Evolutionary conservation across 2,888 invertebrate genomes (phyloP).

Genomic region (Colletes collaris): DNA sequence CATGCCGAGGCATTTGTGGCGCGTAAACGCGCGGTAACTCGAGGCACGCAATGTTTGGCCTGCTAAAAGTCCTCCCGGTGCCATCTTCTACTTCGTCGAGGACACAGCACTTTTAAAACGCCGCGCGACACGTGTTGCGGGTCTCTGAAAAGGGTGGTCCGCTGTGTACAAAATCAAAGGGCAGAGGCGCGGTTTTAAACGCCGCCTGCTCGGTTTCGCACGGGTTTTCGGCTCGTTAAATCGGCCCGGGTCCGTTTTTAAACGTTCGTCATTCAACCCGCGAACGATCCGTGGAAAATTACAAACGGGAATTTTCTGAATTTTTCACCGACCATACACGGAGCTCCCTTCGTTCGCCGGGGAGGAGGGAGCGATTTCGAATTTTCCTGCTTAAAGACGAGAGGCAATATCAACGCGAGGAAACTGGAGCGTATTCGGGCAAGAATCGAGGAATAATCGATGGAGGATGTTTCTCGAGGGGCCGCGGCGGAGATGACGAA

Average conservation of each 20-base stretch:
- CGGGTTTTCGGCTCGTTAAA: constrained; percentile 60
- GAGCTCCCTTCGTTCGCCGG: constrained; percentile 3
- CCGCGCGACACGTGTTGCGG: constrained; percentile 53
- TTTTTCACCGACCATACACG: neutral
- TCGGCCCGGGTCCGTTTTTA: constrained; percentile 18
- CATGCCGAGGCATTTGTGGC: constrained; percentile 51
- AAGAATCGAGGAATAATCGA: constrained; percentile 55
- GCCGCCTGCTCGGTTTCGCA: constrained; percentile 70
- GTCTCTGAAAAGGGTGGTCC: constrained; percentile 60
- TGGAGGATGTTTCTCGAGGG: constrained; percentile 52
- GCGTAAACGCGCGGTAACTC: constrained; percentile 66
- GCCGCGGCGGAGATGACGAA: constrained; percentile 54
- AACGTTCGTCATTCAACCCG: too few relatives aligned
- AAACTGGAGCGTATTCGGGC: constrained; percentile 37
- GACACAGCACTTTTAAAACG: constrained; percentile 63
- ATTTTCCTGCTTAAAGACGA: constrained; percentile 13
- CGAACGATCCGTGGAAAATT: too few relatives aligned
- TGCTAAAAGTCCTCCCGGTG: constrained; percentile 75
- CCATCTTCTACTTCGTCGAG: constrained; percentile 55
- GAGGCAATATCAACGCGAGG: constrained; percentile 12
- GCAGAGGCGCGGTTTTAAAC: constrained; percentile 65
- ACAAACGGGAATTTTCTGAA: too few relatives aligned
- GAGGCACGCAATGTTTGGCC: constrained; percentile 78
- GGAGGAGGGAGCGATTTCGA: neutral
- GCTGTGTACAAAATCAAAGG: constrained; percentile 67